These are phyloP conservation scores for Anomalospiza imberbis DNA, from an alignment of 2,797 vertebrate species.

Conservation along the genomic window DNA sequence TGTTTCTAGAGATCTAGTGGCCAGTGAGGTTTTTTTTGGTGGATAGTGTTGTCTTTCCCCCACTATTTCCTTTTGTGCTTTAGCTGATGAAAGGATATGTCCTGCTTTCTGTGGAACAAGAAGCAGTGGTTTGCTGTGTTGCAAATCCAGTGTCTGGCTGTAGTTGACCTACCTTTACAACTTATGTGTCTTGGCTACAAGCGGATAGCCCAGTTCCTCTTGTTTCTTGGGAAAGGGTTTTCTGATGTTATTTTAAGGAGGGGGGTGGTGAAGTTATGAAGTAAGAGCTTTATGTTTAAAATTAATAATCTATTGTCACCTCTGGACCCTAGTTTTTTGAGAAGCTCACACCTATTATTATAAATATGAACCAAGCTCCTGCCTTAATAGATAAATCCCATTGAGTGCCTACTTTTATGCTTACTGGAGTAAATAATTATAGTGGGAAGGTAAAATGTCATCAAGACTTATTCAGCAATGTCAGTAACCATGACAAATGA, in stretches of 20 bases:
- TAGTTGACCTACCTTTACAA: not conserved
- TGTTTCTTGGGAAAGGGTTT: not conserved
- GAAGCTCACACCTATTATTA: not conserved
- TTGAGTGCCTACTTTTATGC: not conserved
- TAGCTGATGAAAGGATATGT: not conserved
- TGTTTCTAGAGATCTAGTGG: not conserved
- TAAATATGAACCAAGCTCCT: not conserved
- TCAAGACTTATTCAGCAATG: not conserved
- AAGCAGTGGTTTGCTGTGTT: not conserved
- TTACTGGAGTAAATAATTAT: not conserved
- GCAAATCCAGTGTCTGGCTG: not conserved
- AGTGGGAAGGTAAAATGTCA: not conserved
- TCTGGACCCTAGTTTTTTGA: not conserved
- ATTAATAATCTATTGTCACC: not conserved
- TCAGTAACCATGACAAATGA: not conserved
- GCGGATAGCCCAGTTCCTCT: not conserved
- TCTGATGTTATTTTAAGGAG: not conserved
- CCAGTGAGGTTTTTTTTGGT: not conserved
- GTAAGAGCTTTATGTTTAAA: not conserved
- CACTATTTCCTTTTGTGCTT: not conserved
- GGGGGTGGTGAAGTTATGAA: not conserved
- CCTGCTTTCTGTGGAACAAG: not conserved
- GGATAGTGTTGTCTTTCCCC: not conserved
- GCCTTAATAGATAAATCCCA: not conserved
- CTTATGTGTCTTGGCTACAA: not conserved